Base-by-base conservation (phyloP, 2,888 invertebrate genomes). In the Leptothorax acervorum region DNA sequence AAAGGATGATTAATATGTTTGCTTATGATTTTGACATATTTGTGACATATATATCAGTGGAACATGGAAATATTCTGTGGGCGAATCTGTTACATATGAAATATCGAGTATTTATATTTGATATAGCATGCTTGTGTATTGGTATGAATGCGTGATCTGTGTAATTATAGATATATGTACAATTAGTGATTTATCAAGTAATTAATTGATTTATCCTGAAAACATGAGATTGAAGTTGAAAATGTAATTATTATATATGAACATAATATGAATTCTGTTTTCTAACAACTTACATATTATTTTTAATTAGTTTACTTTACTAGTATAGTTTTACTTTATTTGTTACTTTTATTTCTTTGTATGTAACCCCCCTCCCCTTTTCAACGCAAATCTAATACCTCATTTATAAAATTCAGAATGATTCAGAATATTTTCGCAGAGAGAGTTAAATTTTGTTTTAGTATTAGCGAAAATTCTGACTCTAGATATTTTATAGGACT, bases 401-500 rank as follows among this genome's bases (percentile, higher is more conserved):
- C 5, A 11, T 39, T 60, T 51, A 48, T 70, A 28, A 60, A 39
- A 48, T 66, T 35, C 63, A 75, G 2, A 53, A 51, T 42, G 1
- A 74, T 63, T 79, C 70, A 89, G 51, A 88, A 87, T 68, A 90
- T 75, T 51, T 86, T 83, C 3, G 87, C 88, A 18, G 88, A 85
- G 65, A 90, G 75, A 51, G 62, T 66, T 45, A 88, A 74, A 23
- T 85, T 85, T 78, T 76, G 60, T 71, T 76, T 76, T 9, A 91
- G 74, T 79, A 91, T 68, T 11, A 55, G 5, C 6, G 86, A 90
- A 63, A 92, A 92, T 70, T 90, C 75, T 11, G 91, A 90, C 66
- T 70, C 70, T 18, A 31, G 35, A 86, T 65, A 85, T 87, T 48
- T 87, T 85, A 2, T 35, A 35, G 86, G 55, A 66, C 65, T 83